phyloP scores from a whole-genome alignment of 2,113 vertebrate genomes.

The Gobiocypris rarus region DNA sequence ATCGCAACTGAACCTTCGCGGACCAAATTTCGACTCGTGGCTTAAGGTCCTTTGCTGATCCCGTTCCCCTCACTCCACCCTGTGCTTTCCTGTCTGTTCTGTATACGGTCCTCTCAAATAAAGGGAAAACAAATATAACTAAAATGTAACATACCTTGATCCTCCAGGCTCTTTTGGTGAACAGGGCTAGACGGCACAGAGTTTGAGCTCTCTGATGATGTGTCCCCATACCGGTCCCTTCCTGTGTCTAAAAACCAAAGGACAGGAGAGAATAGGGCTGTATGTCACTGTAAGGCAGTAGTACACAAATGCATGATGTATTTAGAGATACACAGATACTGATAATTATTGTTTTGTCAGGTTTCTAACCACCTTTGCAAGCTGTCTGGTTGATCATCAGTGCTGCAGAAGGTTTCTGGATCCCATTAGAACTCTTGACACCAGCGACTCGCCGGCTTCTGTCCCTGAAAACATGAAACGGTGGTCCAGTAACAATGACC shows the following conservation, averaged over 20 bases:
- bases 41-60: no score
- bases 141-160: slow-evolving; percentile 78
- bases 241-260: slow-evolving; percentile 71
- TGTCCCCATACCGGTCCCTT: slow-evolving; percentile 85
- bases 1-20: no score
- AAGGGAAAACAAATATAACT: no score
- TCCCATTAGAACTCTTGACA: slow-evolving; percentile 47
- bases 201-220: slow-evolving; percentile 89
- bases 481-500: not conserved
- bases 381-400: slow-evolving; percentile 53
- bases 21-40: no score
- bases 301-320: not conserved
- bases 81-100: no score
- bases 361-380: slow-evolving; percentile 37
- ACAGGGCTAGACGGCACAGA: slow-evolving; percentile 84
- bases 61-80: no score
- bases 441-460: slow-evolving; percentile 23
- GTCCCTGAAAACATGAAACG: slow-evolving; percentile 45
- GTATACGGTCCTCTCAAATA: no score
- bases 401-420: slow-evolving; percentile 46
- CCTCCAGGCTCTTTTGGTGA: slow-evolving; percentile 85
- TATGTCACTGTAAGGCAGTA: not conserved
- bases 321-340: not conserved
- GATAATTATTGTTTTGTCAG: not conserved
- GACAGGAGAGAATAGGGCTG: not conserved